A percentile compares a stretch with the other conserved stretches of the same genome.
phyloP scores from a whole-genome alignment of 1,140 invertebrate species.

The Caenorhabditis latens region DNA sequence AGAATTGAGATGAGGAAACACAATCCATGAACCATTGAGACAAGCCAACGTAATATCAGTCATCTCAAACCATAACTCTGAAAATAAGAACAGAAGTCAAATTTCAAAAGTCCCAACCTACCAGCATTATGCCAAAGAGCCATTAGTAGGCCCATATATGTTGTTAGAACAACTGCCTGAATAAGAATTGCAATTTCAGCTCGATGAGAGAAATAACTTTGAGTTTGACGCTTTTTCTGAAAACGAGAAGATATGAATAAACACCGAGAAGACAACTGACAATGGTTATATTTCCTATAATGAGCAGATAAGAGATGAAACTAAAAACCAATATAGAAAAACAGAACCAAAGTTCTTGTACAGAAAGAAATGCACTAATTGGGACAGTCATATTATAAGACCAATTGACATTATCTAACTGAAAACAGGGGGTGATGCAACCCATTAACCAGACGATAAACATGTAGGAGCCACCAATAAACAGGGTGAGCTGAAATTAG shows the following conservation, averaged over 20 bases:
- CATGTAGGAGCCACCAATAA: not conserved
- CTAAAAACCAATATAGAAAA: not conserved
- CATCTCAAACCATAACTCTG: not conserved
- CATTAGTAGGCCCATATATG: not conserved
- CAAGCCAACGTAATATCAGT: not conserved
- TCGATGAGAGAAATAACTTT: not conserved
- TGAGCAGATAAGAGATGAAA: not conserved
- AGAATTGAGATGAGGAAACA: constrained; percentile 8
- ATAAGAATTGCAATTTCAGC: not conserved
- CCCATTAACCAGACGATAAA: not conserved
- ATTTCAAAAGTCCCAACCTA: not conserved
- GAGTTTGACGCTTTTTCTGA: not conserved
- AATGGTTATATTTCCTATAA: not conserved
- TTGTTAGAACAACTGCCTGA: not conserved
- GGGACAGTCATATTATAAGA: not conserved
- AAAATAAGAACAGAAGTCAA: not conserved
- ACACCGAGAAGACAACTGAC: not conserved
- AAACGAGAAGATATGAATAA: not conserved
- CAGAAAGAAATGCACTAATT: not conserved
- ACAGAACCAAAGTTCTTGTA: constrained; percentile 3
- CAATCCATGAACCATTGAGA: not conserved
- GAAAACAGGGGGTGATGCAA: not conserved
- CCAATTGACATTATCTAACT: not conserved
- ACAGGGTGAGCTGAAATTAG: too few relatives aligned
- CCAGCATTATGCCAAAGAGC: constrained; percentile 6